These are phyloP conservation scores for Spea bombifrons DNA, from an alignment of 2,113 vertebrate species.

Conservation along the genomic window DNA sequence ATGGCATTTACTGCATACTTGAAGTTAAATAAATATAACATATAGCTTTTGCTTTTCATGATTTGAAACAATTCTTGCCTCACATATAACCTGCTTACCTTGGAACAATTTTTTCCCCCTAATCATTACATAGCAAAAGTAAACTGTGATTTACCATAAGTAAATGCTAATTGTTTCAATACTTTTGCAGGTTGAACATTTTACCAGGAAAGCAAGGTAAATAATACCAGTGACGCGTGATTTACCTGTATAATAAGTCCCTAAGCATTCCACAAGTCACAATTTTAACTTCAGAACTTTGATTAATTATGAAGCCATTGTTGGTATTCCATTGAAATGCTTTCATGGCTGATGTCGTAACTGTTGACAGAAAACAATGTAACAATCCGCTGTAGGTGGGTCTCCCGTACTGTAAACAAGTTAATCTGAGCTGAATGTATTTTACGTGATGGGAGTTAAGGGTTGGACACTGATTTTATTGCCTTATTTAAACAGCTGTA, in stretches of 20 bases:
- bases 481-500: slow-evolving; percentile 54
- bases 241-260: slow-evolving; percentile 32
- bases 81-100: no score
- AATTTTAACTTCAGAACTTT: slow-evolving; percentile 47
- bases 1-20: no score
- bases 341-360: slow-evolving; percentile 50
- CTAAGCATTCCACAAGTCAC: slow-evolving; percentile 39
- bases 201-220: slow-evolving; percentile 45
- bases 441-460: slow-evolving; percentile 43
- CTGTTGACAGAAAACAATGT: slow-evolving; percentile 46
- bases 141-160: neutral
- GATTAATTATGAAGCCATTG: slow-evolving; percentile 45
- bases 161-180: neutral
- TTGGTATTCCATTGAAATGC: slow-evolving; percentile 43
- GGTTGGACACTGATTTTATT: slow-evolving; percentile 32
- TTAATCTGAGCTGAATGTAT: slow-evolving; percentile 53
- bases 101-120: neutral
- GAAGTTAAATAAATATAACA: no score
- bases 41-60: no score
- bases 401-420: slow-evolving; percentile 51
- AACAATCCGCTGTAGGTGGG: slow-evolving; percentile 45
- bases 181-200: slow-evolving; percentile 40
- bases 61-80: no score
- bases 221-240: slow-evolving; percentile 23
- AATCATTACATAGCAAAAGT: neutral